Base-by-base conservation (phyloP, 2,888 invertebrate species). In the Drosophila lacicola region DNA sequence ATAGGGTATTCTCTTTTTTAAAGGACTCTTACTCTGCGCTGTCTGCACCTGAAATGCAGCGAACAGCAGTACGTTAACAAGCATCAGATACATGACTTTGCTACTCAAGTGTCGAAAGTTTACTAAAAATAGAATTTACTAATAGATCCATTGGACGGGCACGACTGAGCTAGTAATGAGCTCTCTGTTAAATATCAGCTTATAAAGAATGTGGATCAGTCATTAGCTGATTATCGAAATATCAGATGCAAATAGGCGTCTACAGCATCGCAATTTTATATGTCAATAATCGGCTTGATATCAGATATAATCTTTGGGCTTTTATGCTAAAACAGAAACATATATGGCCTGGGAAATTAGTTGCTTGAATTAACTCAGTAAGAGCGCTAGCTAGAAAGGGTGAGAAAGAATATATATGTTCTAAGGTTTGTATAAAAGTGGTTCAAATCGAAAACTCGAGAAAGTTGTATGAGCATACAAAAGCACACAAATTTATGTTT, bases 111-210 rank as follows among this genome's bases (percentile, higher is more conserved):
- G 19, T 14, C 25, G 49, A 14, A 19, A 19, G 37, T 11, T 11
- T 13, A 13, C 13, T 3, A 25, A 2, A 39, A 55, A 34, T n/a
- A 25, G 37, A 51, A 14, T 25, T 39, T 5, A n/a, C 42, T 8
- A 14, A 21, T 2, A 34, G 41, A 17, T 8, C 41, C 83, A 49
- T 78, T 81, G 63, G 81, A 66, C n/a, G 21, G 41, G 44, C 54
- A 47, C n/a, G 34, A 49, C 4, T 39, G 21, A 34, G 11, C 34
- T 14, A 14, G 17, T 86, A 79, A 80, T 76, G 80, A 46, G 51
- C 9, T 21, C 14, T 9, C 34, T 11, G 45, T 4, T 33, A 17
- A 13, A 10, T n/a, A 53, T 42, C 17, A 33, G 42, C 6, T 47
- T 2, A 6, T n/a, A 1, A 10, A 25, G 13, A 49, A 41, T 21